phyloP scores from a whole-genome alignment of 53 echinoderm and acorn worm genomes.

The Echinometra lucunter region DNA sequence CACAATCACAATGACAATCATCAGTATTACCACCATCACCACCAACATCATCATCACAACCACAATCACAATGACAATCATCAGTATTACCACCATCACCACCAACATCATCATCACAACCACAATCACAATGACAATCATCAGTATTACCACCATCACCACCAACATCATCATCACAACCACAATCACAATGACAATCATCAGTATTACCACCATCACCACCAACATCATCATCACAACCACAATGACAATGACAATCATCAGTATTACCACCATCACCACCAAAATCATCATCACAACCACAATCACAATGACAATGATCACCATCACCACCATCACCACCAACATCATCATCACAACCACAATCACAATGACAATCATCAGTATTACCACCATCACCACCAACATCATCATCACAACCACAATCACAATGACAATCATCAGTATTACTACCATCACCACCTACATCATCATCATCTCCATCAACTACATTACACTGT shows the following conservation, averaged over 20 bases:
- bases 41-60: not conserved
- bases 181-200: not conserved
- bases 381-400: conserved; percentile 49
- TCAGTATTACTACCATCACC: not conserved
- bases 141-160: not conserved
- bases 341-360: conserved; percentile 26
- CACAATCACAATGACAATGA: conserved; percentile 27
- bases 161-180: not conserved
- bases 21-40: not conserved
- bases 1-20: not conserved
- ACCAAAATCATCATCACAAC: conserved; percentile 58
- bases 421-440: not conserved
- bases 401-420: conserved; percentile 58
- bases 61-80: not conserved
- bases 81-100: conserved; percentile 20
- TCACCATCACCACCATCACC: not conserved
- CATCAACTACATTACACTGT: not conserved
- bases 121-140: conserved; percentile 54
- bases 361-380: conserved; percentile 41
- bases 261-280: not conserved
- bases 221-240: conserved; percentile 36
- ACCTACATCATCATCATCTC: not conserved
- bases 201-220: not conserved
- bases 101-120: conserved; percentile 37
- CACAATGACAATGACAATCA: not conserved